Conservation (phyloP, 2,888 invertebrate species). For the Tribolium freemani region DNA sequence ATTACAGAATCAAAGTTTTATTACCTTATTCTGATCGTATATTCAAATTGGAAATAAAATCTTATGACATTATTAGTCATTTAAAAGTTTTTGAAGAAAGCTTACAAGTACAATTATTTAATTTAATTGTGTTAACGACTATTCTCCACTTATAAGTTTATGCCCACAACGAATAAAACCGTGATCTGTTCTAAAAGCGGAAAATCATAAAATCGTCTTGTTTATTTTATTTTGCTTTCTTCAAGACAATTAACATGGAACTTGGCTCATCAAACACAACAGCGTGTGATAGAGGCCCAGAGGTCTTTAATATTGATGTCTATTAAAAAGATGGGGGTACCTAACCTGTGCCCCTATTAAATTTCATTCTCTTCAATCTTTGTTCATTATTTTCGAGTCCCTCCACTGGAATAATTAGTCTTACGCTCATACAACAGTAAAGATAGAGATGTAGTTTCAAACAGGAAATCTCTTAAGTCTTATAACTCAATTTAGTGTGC, state of each 20-base stretch:
- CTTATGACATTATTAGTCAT: not conserved
- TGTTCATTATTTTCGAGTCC: conserved; percentile 1
- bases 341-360: conserved; percentile 3
- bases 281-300: not conserved
- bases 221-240: not conserved
- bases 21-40: too few relatives aligned
- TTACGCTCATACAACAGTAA: not conserved
- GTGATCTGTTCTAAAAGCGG: not conserved
- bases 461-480: conserved; percentile 13
- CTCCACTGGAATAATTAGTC: conserved; percentile 1
- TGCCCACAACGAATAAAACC: not conserved
- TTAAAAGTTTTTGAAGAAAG: not conserved
- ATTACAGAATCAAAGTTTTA: too few relatives aligned
- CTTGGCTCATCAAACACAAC: not conserved
- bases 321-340: conserved; percentile 20
- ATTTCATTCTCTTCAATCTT: conserved; percentile 15
- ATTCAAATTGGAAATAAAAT: too few relatives aligned
- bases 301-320: conserved; percentile 11
- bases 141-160: not conserved
- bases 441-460: too few relatives aligned
- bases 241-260: not conserved
- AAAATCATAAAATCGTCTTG: not conserved
- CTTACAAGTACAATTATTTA: not conserved
- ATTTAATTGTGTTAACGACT: not conserved
- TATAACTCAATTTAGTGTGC: too few relatives aligned